A percentile compares a stretch with the other conserved stretches of the same genome.
phyloP scores from a whole-genome alignment of 2,113 vertebrate species.

The Ia io region DNA sequence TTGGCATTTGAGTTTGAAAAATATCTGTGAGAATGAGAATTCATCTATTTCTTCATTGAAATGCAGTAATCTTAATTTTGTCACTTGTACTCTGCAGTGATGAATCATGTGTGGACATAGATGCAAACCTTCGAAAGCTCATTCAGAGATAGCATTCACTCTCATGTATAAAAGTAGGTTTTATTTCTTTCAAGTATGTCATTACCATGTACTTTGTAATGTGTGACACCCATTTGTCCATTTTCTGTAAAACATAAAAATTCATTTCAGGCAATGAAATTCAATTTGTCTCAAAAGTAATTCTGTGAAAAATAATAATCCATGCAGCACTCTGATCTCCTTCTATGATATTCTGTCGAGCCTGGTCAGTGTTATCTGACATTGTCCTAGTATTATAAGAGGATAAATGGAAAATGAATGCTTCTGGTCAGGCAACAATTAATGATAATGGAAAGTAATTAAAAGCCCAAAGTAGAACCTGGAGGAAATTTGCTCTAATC shows the following conservation, averaged over 20 bases:
- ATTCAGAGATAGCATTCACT: conserved; percentile 9
- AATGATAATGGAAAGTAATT: conserved; percentile 63
- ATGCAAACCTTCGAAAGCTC: background rate
- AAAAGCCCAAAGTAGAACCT: conserved; percentile 61
- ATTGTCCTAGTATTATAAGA: conserved; percentile 39
- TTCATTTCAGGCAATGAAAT: conserved; percentile 51
- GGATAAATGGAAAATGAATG: conserved; percentile 65
- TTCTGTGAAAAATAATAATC: conserved; percentile 61
- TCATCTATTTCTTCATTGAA: conserved; percentile 29
- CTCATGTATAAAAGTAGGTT: conserved; percentile 35
- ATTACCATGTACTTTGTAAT: conserved; percentile 24
- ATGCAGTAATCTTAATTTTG: conserved; percentile 36
- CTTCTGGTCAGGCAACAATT: conserved; percentile 56
- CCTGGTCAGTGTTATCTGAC: conserved; percentile 34
- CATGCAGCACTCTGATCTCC: conserved; percentile 45
- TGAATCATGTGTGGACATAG: conserved; percentile 43
- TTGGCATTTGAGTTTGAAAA: conserved; percentile 53
- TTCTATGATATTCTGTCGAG: conserved; percentile 42
- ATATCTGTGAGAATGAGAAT: conserved; percentile 2
- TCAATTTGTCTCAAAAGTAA: conserved; percentile 67
- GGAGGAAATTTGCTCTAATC: conserved; percentile 37
- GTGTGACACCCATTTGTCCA: conserved; percentile 46
- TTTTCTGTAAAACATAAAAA: conserved; percentile 51
- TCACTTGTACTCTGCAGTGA: background rate
- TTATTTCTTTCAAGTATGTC: conserved; percentile 54